Base-by-base conservation (phyloP, 2,888 invertebrate genomes). In the Gnatocerus cornutus region DNA sequence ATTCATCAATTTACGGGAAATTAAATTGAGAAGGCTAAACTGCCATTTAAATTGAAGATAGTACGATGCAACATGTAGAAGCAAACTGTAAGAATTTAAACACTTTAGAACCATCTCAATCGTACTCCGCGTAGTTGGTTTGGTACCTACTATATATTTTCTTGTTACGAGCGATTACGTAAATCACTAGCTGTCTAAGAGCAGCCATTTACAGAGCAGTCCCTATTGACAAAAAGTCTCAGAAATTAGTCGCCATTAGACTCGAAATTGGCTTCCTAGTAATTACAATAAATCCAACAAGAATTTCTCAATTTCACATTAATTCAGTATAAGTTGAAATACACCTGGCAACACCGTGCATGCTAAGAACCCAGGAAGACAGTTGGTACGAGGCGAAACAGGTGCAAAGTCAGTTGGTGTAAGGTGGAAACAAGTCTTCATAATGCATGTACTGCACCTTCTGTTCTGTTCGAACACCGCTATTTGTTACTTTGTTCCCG, bases 391-490 rank as follows among this genome's bases (percentile, higher is more conserved):
- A 71, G 73, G 75, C 66, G 66, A 67, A 77, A 78, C 78, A 78
- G 78, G 78, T 78, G 78, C 73, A 74, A 65, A 74, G 78, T 76
- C 78, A 78, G 77, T 75, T 78, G 77, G 75, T 71, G 62, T 71
- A 73, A 78, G 77, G 75, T 71, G 62, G 71, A 73, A 78, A 78
- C 76, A 73, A 72, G 76, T 75, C 72, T 77, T 73, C 68, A 61
- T 74, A 53, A 33, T 64, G 64, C 45, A 45, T 67, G 30, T 61
- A 69, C 29, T 45, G 59, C 66, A 71, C 76, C 76, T 73, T 74
- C 73, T 76, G 76, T 74, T 76, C 73, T n/a, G 16, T 50, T 61
- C 58, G 33, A 59, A 43, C 37, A 52, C n/a, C 9, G 16, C 14
- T 9, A 13, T 56, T 48, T 37, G 10, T 46, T 30, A 33, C 30